These are phyloP conservation scores for Ariopsis seemanni DNA, from an alignment of 2,113 vertebrate genomes.

Conservation along the genomic window DNA sequence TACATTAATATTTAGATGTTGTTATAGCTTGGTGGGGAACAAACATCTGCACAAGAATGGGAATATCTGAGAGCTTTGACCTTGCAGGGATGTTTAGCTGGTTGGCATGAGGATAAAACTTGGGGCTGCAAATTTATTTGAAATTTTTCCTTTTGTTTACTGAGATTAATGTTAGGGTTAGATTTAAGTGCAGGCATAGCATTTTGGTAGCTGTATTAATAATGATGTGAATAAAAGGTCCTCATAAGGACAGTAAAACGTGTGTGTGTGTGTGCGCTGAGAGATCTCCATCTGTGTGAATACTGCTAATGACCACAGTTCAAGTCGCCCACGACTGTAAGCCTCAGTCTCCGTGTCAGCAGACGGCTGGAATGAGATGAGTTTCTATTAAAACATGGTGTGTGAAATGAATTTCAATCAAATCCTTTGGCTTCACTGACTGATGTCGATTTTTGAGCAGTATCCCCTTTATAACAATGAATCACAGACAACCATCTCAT, in stretches of 20 bases:
- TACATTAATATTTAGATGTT: not conserved
- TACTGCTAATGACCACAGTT: conserved; percentile 34
- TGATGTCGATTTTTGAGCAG: not conserved
- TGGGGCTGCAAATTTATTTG: not conserved
- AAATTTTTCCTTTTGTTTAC: not conserved
- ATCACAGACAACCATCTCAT: not conserved
- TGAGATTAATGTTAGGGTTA: not conserved
- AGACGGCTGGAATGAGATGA: conserved; percentile 30
- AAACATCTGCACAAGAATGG: too few relatives aligned
- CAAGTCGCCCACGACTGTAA: conserved; percentile 29
- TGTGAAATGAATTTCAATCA: conserved; percentile 44
- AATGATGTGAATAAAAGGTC: not conserved
- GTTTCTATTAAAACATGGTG: conserved; percentile 33
- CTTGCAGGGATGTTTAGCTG: not conserved
- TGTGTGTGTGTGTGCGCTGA: not conserved
- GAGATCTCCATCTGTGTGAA: conserved; percentile 26
- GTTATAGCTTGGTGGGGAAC: not conserved
- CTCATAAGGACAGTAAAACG: not conserved
- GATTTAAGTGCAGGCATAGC: not conserved
- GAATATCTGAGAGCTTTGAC: not conserved
- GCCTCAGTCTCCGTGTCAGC: conserved; percentile 27
- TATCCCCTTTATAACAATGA: not conserved
- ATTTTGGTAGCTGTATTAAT: not conserved
- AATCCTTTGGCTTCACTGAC: not conserved
- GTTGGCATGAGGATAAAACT: not conserved